These are phyloP conservation scores for Acanthis flammea DNA, from an alignment of 2,797 vertebrate species.

Conservation along the genomic window DNA sequence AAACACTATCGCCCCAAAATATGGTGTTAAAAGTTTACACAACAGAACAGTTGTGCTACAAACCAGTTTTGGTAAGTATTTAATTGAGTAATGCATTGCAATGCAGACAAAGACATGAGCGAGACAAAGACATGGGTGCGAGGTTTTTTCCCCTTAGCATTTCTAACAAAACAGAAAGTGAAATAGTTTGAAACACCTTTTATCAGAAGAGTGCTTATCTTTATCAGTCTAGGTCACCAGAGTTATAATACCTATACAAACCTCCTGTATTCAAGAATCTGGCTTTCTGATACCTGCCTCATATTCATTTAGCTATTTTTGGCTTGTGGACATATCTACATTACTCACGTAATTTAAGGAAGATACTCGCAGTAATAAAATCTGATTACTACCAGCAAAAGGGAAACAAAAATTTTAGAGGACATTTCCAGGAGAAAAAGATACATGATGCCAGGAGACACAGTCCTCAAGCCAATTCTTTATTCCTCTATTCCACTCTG, in stretches of 20 bases:
- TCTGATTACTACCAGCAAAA: neutral
- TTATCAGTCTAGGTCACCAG: neutral
- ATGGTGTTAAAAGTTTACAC: neutral
- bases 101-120: neutral
- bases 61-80: neutral
- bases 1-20: neutral
- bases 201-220: neutral
- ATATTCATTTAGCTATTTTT: neutral
- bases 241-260: neutral
- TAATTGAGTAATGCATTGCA: neutral
- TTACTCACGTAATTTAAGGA: neutral
- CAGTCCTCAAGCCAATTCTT: neutral
- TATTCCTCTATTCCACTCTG: neutral
- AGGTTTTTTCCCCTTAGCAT: neutral
- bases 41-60: neutral
- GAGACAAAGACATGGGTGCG: fast-evolving
- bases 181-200: neutral
- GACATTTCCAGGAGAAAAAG: neutral
- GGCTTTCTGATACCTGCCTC: neutral
- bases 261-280: neutral
- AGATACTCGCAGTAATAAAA: neutral
- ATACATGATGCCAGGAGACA: neutral
- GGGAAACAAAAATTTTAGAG: neutral
- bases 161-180: neutral
- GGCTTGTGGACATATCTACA: neutral